Evolutionary conservation across 2,113 vertebrate species (phyloP), one percentile per base, ranked within the genome.

Genomic region (Dipodomys stephensi): DNA sequence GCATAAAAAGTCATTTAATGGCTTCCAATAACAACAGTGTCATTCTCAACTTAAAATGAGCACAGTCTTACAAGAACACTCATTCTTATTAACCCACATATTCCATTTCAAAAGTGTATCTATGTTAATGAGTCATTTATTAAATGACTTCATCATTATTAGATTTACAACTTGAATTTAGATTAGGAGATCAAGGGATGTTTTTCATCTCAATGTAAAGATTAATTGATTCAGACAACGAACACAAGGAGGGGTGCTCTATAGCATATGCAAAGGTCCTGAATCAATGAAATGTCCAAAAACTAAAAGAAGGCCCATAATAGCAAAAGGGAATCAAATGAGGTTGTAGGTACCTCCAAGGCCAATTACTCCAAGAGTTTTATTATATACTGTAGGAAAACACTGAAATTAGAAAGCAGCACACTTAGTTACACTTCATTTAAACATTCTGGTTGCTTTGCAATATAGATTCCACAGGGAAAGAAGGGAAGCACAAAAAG

Each of bases 111-210:
- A 90, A 44, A n/a, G 88, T 0, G 44, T 35, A 68, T 60, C 67
- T 35, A 77, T 72, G 69, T 27, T 83, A 74, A 87, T 0, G 30
- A 84, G 72, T 53, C 27, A 91, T 73, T 71, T 83, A 53, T 80
- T 86, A 85, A 94, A 82, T 25, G 79, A 93, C 67, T 23, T 68
- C 35, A 76, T 10, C 57, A 83, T 20, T 76, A 90, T 0, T 87
- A 53, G 92, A 90, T 71, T 30, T 89, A 96, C 44, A 78, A 3
- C 35, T 82, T 92, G 72, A 44, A 88, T 71, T 83, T 77, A 90
- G 28, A 83, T 60, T 86, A 67, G 4, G 53, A 57, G 53, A 67
- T 85, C 62, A 85, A 90, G 92, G n/a, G 78, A 84, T 67, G 30
- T 84, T 44, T 71, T n/a, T 27, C 23, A 76, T 92, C 83, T 89